Conservation (phyloP, 1,140 invertebrate genomes). For the Pissodes strobi region DNA sequence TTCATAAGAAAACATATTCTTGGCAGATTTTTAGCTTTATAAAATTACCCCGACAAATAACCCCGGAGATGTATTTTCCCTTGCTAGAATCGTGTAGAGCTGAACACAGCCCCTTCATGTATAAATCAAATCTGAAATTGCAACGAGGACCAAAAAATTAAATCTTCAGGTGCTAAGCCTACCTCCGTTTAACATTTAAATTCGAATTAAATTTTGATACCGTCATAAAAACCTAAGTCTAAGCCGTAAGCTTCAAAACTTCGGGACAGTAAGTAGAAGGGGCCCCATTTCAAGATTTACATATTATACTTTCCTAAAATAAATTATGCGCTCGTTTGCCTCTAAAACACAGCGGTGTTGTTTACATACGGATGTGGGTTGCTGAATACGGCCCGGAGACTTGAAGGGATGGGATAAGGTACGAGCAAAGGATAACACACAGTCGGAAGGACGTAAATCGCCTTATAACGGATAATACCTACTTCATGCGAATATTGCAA, state of each 20-base stretch:
- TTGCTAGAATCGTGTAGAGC: too few relatives aligned
- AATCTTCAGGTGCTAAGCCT: constrained; percentile 24
- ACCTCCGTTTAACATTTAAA: constrained; percentile 30
- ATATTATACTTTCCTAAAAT: constrained; percentile 28
- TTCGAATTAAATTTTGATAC: constrained; percentile 30
- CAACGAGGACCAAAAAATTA: constrained; percentile 15
- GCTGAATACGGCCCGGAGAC: constrained; percentile 16
- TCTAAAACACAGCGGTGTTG: constrained; percentile 29
- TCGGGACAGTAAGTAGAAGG: constrained; percentile 4
- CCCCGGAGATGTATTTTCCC: too few relatives aligned
- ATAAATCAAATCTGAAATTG: constrained; percentile 13
- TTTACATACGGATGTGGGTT: constrained; percentile 22
- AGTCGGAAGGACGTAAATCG: too few relatives aligned
- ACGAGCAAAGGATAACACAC: too few relatives aligned
- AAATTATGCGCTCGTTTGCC: constrained; percentile 23
- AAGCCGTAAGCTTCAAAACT: constrained; percentile 20
- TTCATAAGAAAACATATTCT: too few relatives aligned
- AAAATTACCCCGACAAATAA: too few relatives aligned
- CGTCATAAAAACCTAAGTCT: constrained; percentile 23
- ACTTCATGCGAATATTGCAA: too few relatives aligned
- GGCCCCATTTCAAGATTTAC: constrained; percentile 24
- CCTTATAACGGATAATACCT: too few relatives aligned
- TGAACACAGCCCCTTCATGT: background rate
- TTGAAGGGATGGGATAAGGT: too few relatives aligned
- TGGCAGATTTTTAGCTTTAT: too few relatives aligned